A percentile compares a stretch with the other conserved stretches of the same genome.
phyloP scores from a whole-genome alignment of 2,113 vertebrate genomes.

The Pelusios castaneus region DNA sequence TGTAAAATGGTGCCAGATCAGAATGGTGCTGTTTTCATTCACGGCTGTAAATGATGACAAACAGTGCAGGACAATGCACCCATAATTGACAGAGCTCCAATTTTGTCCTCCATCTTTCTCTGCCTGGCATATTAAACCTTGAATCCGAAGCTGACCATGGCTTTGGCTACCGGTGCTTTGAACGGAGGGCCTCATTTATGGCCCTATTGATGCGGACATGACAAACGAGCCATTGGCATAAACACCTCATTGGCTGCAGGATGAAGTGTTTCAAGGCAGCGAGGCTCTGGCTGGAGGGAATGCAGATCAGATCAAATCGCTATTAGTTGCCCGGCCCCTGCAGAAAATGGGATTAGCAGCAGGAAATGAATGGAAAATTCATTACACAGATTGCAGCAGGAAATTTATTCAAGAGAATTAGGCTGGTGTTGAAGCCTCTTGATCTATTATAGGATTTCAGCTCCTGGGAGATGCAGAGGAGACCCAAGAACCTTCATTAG shows the following conservation, averaged over 20 bases:
- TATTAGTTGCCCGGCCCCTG: constrained; percentile 37
- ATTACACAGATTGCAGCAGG: not conserved
- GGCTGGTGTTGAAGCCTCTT: not conserved
- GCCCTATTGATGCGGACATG: constrained; percentile 22
- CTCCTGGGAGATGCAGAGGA: not conserved
- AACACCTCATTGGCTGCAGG: constrained; percentile 16
- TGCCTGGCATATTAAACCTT: no score
- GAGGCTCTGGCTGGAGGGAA: not conserved
- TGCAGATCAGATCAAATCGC: constrained; percentile 28
- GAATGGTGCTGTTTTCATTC: not conserved
- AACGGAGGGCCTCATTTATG: constrained; percentile 9
- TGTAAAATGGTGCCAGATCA: not conserved
- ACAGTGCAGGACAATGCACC: not conserved
- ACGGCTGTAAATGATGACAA: not conserved
- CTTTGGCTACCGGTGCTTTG: not conserved
- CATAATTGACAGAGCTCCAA: not conserved
- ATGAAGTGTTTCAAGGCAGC: constrained; percentile 20
- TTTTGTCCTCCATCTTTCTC: not conserved
- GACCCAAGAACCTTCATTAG: not conserved
- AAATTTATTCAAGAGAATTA: not conserved
- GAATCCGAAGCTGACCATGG: not conserved
- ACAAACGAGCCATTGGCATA: constrained; percentile 33
- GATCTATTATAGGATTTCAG: not conserved
- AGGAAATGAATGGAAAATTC: constrained; percentile 36
- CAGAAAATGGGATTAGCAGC: constrained; percentile 54